These are phyloP conservation scores for Stegostoma tigrinum DNA, from an alignment of 2,113 vertebrate species.

Conservation along the genomic window DNA sequence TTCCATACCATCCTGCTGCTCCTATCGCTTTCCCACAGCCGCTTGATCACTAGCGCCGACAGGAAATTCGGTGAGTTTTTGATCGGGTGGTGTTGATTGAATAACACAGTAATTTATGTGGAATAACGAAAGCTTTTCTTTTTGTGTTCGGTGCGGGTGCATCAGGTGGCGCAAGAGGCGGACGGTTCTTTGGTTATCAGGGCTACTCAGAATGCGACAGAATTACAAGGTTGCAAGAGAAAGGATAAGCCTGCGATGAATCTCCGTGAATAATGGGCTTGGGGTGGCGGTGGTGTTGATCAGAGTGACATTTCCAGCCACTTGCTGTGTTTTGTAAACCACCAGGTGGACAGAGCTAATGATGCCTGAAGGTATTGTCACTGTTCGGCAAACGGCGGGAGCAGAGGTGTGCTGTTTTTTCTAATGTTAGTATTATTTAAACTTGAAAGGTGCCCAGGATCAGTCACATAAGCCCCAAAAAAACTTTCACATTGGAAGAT, in stretches of 20 bases:
- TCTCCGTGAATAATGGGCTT: not conserved
- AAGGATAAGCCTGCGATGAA: not conserved
- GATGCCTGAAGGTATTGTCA: not conserved
- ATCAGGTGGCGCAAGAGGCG: not conserved
- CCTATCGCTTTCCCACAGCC: slow-evolving; percentile 50
- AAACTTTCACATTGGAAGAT: not conserved
- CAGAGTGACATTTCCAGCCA: no score
- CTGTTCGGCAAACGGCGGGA: not conserved
- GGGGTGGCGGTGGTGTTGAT: not conserved
- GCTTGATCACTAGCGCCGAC: slow-evolving; percentile 46
- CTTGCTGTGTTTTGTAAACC: not conserved
- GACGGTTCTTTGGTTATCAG: not conserved
- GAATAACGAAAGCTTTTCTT: no score
- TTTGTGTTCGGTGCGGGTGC: not conserved
- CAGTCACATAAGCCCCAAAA: not conserved
- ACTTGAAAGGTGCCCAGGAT: not conserved
- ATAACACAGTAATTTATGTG: no score
- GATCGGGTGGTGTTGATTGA: not conserved
- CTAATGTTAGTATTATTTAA: no score
- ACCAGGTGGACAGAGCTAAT: not conserved
- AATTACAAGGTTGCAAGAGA: not conserved
- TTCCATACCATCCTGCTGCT: slow-evolving; percentile 51
- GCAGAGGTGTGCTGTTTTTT: not conserved
- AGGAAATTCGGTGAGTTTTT: slow-evolving; percentile 59
- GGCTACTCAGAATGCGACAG: not conserved